Evolutionary conservation across 2,113 vertebrate genomes (phyloP).

Genomic region (Thermophis baileyi): DNA sequence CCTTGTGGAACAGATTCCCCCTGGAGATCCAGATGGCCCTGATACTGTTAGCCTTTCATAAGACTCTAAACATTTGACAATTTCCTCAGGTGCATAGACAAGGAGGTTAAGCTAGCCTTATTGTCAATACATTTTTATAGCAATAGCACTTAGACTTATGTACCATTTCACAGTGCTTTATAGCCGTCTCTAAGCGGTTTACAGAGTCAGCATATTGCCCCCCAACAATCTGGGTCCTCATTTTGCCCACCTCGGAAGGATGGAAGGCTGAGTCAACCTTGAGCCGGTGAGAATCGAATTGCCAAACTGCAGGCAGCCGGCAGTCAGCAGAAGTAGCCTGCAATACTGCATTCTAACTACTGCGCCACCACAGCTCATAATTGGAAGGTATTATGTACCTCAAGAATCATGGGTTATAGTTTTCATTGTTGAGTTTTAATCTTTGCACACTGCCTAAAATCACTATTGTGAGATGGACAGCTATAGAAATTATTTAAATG

Average conservation of each 20-base stretch:
- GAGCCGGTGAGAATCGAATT: too few species aligned
- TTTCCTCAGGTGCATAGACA: neutral
- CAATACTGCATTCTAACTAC: too few species aligned
- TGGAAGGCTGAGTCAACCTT: too few species aligned
- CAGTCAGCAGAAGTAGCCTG: too few species aligned
- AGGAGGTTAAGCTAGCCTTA: neutral
- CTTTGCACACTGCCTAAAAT: neutral
- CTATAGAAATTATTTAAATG: neutral
- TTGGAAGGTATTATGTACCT: neutral
- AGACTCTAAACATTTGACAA: neutral
- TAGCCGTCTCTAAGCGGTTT: too few species aligned
- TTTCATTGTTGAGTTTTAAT: neutral
- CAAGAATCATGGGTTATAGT: neutral
- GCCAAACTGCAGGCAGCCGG: too few species aligned
- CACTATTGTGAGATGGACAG: neutral
- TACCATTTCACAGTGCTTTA: too few species aligned
- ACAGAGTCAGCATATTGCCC: too few species aligned
- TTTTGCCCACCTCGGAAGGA: too few species aligned
- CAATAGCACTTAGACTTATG: too few species aligned
- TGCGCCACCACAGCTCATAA: too few species aligned
- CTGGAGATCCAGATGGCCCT: neutral
- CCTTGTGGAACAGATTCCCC: neutral
- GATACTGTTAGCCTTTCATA: neutral
- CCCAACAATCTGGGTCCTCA: too few species aligned
- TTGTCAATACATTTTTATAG: neutral